Evolutionary conservation across 2,113 vertebrate genomes (phyloP), one percentile per base, ranked within the genome.

Genomic region (Odocoileus hemionus): DNA sequence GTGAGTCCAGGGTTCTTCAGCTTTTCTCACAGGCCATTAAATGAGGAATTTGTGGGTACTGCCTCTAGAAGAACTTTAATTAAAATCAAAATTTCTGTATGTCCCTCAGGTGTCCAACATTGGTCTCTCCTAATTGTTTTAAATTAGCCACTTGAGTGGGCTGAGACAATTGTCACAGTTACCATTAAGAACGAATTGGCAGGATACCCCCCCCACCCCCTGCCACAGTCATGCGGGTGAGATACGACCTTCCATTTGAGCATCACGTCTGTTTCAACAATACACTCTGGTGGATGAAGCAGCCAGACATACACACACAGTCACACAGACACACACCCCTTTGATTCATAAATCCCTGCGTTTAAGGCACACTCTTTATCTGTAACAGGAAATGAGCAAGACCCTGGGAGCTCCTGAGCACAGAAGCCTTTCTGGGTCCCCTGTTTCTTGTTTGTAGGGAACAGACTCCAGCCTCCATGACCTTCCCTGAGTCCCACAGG

Each of bases 51-150:
- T 87, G 54, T 8, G 25, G 30, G 19, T 95, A 89, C 57, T 80
- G 50, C 39, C 79, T 90, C 79, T 89, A 80, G 94, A 92, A 83
- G n/a, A 82, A 45, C 33, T 92, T 95, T 97, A 92, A 94, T 91
- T 97, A 92, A 95, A 97, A 43, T 78, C 1, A 52, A 36, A 94
- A 82, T 84, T 96, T 95, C 83, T 89, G 91, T 61, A 82, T 84
- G 55, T 6, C 52, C 54, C 39, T 89, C 74, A 96, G 87, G 25
- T 89, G 70, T 86, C 47, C 52, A 47, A 78, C 33, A 23, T 11
- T 67, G 83, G 47, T 50, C 17, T 88, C 54, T 80, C 39, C 12
- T 90, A 94, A 94, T 95, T 92, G 93, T 90, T 96, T 96, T 96
- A 90, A 94, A 97, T 97, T 96, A 96, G 61, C 45, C 61, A 80